phyloP scores from a whole-genome alignment of 1,140 invertebrate genomes.

The Solenopsis fugax region DNA sequence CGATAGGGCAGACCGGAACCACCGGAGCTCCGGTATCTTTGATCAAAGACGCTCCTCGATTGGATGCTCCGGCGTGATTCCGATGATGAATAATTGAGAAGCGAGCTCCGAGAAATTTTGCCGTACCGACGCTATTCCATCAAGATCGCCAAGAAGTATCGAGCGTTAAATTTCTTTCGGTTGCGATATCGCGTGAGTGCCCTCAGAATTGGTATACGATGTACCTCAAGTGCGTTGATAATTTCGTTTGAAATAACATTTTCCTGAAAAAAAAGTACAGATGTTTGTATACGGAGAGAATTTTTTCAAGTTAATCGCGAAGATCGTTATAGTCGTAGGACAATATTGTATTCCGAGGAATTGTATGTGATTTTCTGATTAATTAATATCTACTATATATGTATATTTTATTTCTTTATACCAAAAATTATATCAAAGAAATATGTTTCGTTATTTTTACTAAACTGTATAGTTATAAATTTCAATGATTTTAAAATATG shows the following conservation, averaged over 20 bases:
- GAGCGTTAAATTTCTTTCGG: constrained; percentile 20
- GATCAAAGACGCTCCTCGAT: constrained; percentile 78
- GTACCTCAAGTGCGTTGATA: not conserved
- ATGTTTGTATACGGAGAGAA: too few species aligned
- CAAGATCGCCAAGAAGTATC: not conserved
- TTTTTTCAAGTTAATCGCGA: too few species aligned
- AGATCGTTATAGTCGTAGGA: too few species aligned
- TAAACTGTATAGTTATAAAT: too few species aligned
- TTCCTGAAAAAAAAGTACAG: not conserved
- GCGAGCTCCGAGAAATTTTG: constrained; percentile 55
- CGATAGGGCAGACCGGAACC: constrained; percentile 47
- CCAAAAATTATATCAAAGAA: too few species aligned
- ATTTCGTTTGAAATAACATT: not conserved
- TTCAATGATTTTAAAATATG: too few species aligned
- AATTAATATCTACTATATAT: too few species aligned
- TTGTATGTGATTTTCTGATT: too few species aligned
- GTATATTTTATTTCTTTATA: too few species aligned
- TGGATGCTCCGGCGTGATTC: constrained; percentile 72
- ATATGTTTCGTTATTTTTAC: too few species aligned
- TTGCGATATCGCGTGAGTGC: not conserved
- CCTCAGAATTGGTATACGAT: not conserved
- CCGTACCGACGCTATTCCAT: constrained; percentile 65
- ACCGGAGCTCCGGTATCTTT: constrained; percentile 67
- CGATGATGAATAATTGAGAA: constrained; percentile 80
- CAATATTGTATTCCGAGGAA: too few species aligned